Percentiles rank a stretch among this genome's conserved stretches.
Conservation (phyloP, 2,888 invertebrate species). For the Cartodere bifasciata region DNA sequence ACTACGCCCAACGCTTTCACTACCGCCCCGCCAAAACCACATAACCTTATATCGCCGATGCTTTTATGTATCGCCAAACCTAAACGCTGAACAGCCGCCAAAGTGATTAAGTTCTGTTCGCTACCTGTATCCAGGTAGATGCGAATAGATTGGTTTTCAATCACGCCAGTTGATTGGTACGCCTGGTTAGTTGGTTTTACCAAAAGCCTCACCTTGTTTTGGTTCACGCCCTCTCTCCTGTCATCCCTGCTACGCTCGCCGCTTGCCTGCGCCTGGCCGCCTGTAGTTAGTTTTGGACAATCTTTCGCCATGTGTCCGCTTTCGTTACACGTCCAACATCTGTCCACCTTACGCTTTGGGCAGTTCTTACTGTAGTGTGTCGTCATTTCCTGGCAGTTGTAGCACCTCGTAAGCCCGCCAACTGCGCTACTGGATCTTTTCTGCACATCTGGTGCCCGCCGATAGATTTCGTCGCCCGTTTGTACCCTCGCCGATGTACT, state of each 20-base stretch:
- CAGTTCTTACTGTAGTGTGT: background rate
- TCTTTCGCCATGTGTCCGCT: background rate
- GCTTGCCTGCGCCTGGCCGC: no score
- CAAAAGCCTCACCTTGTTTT: background rate
- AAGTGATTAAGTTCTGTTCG: background rate
- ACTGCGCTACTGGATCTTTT: no score
- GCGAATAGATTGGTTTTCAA: no score
- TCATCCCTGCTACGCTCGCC: slow-evolving; percentile 1
- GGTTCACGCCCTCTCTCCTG: background rate
- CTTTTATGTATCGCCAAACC: slow-evolving; percentile 1
- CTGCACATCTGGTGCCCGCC: no score
- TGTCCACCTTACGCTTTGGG: background rate
- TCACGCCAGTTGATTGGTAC: no score
- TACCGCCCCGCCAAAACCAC: background rate
- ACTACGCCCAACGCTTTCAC: background rate
- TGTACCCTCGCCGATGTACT: no score
- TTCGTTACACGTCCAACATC: background rate
- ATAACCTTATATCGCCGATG: background rate
- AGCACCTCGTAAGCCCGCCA: background rate
- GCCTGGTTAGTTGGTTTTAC: no score
- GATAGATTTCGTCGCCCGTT: no score
- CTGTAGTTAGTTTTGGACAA: no score
- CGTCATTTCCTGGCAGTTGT: background rate
- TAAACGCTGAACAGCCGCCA: background rate
- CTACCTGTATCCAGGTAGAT: background rate